Percentiles rank a stretch among this genome's conserved stretches.
Evolutionary conservation across 1,140 invertebrate species (phyloP).

Genomic region (Drosophila sulfurigaster): DNA sequence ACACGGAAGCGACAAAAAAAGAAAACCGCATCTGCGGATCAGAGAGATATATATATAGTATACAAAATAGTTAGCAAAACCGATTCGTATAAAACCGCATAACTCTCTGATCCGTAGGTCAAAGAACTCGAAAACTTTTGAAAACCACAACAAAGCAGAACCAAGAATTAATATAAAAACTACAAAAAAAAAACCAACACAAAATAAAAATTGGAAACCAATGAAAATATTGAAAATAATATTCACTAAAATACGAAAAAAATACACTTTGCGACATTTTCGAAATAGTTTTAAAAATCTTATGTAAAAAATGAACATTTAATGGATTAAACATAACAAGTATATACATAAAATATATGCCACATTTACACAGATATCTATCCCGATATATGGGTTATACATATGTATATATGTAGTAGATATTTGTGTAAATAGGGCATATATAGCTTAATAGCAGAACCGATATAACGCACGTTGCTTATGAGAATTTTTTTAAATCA

Average conservation of each 20-base stretch:
- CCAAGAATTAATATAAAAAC: slow-evolving; percentile 37
- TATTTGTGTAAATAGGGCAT: slow-evolving; percentile 38
- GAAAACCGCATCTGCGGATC: slow-evolving; percentile 2
- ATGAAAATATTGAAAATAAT: slow-evolving; percentile 35
- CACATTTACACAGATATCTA: slow-evolving; percentile 42
- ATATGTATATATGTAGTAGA: slow-evolving; percentile 31
- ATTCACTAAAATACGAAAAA: slow-evolving; percentile 47
- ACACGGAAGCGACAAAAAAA: slow-evolving; percentile 6
- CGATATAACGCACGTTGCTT: slow-evolving; percentile 79
- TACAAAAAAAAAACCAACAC: slow-evolving; percentile 33
- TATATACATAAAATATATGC: slow-evolving; percentile 36
- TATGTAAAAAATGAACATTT: slow-evolving; percentile 67
- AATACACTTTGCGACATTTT: slow-evolving; percentile 60
- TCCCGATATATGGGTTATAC: slow-evolving; percentile 43
- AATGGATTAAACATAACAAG: slow-evolving; percentile 68
- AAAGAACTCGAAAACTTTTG: slow-evolving; percentile 32
- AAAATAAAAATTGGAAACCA: slow-evolving; percentile 19
- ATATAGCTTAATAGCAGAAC: slow-evolving; percentile 79
- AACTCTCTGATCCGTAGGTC: slow-evolving; percentile 13
- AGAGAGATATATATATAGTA: slow-evolving; percentile 3
- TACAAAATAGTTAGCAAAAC: slow-evolving; percentile 9
- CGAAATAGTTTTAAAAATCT: slow-evolving; percentile 76
- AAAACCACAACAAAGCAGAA: slow-evolving; percentile 45
- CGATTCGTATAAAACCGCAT: slow-evolving; percentile 5
- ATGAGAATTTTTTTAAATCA: slow-evolving; percentile 81